phyloP scores from a whole-genome alignment of 2,888 invertebrate species.

The Polyommatus icarus region DNA sequence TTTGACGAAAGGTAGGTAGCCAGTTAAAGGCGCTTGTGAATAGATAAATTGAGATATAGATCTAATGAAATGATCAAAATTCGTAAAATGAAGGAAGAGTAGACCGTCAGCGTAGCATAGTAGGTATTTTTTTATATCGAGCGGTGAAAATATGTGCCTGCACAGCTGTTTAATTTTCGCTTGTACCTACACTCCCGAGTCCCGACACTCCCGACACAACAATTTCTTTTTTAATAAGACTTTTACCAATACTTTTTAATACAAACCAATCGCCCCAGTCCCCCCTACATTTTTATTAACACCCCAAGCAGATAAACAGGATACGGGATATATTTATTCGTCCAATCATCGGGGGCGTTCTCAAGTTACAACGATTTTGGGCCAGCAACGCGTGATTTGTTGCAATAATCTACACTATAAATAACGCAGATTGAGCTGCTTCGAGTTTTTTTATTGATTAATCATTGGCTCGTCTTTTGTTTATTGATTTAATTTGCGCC shows the following conservation, averaged over 20 bases:
- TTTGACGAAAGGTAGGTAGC: too few relatives aligned
- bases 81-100: too few relatives aligned
- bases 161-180: too few relatives aligned
- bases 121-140: too few relatives aligned
- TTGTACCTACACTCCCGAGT: too few relatives aligned
- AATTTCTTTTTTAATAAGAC: too few relatives aligned
- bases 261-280: constrained; percentile 40
- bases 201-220: too few relatives aligned
- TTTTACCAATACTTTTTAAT: neutral
- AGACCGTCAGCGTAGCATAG: too few relatives aligned
- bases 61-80: too few relatives aligned
- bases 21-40: too few relatives aligned
- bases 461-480: constrained; percentile 36
- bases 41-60: too few relatives aligned
- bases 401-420: constrained; percentile 77
- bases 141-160: too few relatives aligned
- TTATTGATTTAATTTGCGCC: constrained; percentile 32
- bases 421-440: constrained; percentile 78
- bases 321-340: constrained; percentile 80
- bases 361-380: constrained; percentile 75
- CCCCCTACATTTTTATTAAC: constrained; percentile 80
- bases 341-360: constrained; percentile 79
- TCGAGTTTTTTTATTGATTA: constrained; percentile 39
- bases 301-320: constrained; percentile 78
- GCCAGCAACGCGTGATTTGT: constrained; percentile 75